Percentiles rank a stretch among this genome's conserved stretches.
phyloP scores from a whole-genome alignment of 2,797 vertebrate species.

The Molossus alvarezi region DNA sequence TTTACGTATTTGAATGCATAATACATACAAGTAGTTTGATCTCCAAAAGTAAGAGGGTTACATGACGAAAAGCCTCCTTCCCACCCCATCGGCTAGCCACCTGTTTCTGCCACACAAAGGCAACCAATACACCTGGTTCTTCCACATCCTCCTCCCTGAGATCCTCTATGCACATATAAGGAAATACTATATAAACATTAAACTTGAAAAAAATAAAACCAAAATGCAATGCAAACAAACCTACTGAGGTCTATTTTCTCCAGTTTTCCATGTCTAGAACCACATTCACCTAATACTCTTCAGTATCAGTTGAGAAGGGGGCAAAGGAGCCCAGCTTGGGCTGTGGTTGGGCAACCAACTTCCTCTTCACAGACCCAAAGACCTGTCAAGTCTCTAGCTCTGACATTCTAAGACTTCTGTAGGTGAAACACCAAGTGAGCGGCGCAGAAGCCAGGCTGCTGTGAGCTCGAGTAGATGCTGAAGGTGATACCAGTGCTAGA shows the following conservation, averaged over 20 bases:
- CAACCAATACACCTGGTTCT: background rate
- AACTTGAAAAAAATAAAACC: background rate
- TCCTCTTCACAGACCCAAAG: background rate
- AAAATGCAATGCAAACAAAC: background rate
- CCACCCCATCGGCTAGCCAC: background rate
- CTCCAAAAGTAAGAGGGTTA: background rate
- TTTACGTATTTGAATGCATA: background rate
- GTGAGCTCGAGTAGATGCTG: background rate
- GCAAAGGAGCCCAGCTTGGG: background rate
- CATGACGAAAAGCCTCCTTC: background rate
- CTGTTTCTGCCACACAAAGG: background rate
- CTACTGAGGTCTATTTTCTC: background rate
- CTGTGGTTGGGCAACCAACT: accelerated
- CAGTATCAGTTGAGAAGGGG: background rate
- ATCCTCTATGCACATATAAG: background rate
- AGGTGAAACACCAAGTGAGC: background rate
- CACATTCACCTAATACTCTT: background rate
- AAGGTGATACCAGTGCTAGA: background rate
- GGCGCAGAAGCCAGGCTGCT: background rate
- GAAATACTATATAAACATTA: background rate
- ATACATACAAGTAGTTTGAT: background rate
- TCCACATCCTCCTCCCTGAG: background rate
- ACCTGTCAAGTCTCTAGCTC: background rate
- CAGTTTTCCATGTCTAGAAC: background rate
- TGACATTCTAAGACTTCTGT: background rate